Conservation (phyloP, 2,113 vertebrate genomes). For the Hippocampus comes region DNA sequence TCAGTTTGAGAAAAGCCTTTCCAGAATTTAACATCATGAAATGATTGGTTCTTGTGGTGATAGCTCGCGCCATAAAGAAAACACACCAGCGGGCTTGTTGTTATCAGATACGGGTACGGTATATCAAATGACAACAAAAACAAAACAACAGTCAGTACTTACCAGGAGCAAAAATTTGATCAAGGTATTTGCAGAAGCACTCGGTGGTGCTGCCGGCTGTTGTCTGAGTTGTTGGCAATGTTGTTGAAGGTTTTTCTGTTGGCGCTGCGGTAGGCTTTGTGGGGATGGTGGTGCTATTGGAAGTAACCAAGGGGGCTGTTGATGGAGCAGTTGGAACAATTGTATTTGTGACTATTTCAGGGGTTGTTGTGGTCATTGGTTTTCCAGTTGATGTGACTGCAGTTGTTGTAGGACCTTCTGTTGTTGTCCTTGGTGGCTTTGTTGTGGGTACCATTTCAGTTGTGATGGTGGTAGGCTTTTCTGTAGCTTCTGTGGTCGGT, state of each 20-base stretch:
- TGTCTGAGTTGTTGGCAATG: slow-evolving; percentile 2
- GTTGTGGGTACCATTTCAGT: background rate
- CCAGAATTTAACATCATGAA: background rate
- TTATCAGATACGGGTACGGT: background rate
- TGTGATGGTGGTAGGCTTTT: background rate
- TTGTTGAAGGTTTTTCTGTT: slow-evolving; percentile 1
- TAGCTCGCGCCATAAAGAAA: background rate
- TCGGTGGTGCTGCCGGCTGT: slow-evolving; percentile 8
- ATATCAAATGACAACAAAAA: background rate
- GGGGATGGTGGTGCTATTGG: background rate
- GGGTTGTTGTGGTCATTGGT: slow-evolving; percentile 4
- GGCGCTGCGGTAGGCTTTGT: background rate
- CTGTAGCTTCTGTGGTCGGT: background rate
- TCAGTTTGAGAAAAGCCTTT: background rate
- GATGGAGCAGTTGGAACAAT: background rate
- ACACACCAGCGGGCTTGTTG: background rate
- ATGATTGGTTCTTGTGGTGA: background rate
- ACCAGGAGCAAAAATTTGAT: slow-evolving; percentile 44
- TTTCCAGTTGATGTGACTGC: background rate
- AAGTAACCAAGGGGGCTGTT: background rate
- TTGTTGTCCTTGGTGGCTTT: background rate
- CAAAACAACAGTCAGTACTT: slow-evolving; percentile 3
- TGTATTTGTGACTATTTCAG: background rate
- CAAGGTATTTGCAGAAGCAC: slow-evolving; percentile 58
- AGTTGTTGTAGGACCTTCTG: background rate